Evolutionary conservation across 2,888 invertebrate genomes (phyloP).

Genomic region (Parochlus steinenii): DNA sequence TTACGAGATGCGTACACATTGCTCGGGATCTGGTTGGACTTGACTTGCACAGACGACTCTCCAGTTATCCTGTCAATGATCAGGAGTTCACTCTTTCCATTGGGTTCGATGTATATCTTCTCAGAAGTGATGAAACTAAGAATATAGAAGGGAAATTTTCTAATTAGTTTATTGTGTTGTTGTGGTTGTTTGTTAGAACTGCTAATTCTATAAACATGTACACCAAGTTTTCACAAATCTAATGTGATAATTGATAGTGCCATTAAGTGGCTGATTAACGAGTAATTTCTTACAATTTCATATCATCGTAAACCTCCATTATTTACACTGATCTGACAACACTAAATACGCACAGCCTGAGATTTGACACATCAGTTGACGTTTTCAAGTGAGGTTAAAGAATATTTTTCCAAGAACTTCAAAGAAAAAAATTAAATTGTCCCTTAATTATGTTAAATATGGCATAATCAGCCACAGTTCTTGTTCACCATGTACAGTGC

Average conservation of each 20-base stretch:
- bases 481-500: constrained; percentile 13
- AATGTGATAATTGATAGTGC: constrained; percentile 15
- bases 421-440: too few relatives aligned
- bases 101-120: constrained; percentile 75
- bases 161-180: constrained; percentile 11
- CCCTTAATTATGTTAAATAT: too few relatives aligned
- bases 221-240: constrained; percentile 9
- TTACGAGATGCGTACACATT: constrained; percentile 42
- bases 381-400: too few relatives aligned
- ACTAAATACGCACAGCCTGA: too few relatives aligned
- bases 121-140: constrained; percentile 73
- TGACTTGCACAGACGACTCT: constrained; percentile 54
- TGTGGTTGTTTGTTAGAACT: too few relatives aligned
- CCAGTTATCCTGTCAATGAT: constrained; percentile 71
- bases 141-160: constrained; percentile 17
- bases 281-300: constrained; percentile 45
- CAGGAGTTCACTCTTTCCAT: constrained; percentile 53
- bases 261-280: constrained; percentile 18
- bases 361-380: too few relatives aligned
- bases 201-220: too few relatives aligned
- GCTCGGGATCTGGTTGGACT: constrained; percentile 42
- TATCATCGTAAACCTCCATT: constrained; percentile 46
- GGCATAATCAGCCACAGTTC: too few relatives aligned
- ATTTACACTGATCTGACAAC: constrained; percentile 16
- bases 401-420: too few relatives aligned